Conservation (phyloP, 2,888 invertebrate genomes). For the Marronus borbonicus region DNA sequence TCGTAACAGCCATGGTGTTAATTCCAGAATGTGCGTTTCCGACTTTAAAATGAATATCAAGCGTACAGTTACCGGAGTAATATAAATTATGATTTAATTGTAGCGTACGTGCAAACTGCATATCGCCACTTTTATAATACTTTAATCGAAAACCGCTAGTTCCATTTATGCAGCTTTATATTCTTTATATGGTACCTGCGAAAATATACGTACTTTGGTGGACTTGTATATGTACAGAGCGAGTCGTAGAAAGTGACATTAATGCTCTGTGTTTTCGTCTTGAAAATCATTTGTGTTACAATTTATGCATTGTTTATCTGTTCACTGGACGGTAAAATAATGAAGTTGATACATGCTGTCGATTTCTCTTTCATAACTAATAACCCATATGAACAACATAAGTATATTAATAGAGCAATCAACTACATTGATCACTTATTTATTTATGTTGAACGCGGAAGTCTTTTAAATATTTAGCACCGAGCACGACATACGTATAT, state of each 20-base stretch:
- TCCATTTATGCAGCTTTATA: slow-evolving; percentile 42
- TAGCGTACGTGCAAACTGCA: slow-evolving; percentile 1
- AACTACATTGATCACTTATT: no score
- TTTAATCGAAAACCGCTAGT: slow-evolving; percentile 42
- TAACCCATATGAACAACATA: slow-evolving; percentile 6
- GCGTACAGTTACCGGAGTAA: background rate
- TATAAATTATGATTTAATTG: slow-evolving; percentile 31
- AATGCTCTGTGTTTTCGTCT: slow-evolving; percentile 17
- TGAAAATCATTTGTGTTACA: slow-evolving; percentile 38
- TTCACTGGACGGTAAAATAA: background rate
- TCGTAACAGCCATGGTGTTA: background rate
- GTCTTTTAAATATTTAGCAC: no score
- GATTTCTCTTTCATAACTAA: slow-evolving; percentile 31
- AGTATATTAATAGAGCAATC: background rate
- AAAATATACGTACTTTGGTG: slow-evolving; percentile 10
- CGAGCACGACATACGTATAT: no score
- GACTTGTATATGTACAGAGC: slow-evolving; percentile 1
- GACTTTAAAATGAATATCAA: slow-evolving; percentile 17
- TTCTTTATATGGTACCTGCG: slow-evolving; percentile 47
- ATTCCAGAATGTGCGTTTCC: slow-evolving; percentile 2
- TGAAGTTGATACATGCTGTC: slow-evolving; percentile 1
- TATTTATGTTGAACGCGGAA: no score
- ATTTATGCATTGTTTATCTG: slow-evolving; percentile 35
- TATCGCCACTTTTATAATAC: background rate
- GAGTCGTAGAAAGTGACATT: slow-evolving; percentile 35